Evolutionary conservation across 2,888 invertebrate genomes (phyloP), one percentile per base, ranked within the genome.

Genomic region (Sphinx pinastri): DNA sequence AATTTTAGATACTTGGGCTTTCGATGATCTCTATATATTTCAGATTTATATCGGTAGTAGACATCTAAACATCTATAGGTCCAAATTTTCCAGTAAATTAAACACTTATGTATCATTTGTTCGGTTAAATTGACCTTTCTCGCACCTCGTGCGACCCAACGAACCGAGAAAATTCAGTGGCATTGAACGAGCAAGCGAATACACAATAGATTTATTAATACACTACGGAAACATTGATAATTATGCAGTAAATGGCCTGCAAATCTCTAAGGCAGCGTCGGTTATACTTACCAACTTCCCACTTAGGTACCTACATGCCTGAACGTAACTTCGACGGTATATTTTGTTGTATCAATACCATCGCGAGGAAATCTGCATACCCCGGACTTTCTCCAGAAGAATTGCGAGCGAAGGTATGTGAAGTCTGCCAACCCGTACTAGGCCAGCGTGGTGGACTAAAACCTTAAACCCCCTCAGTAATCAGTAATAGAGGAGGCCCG

Each of bases 71-170:
- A 54, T 13, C 13, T 63, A 63, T 47, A 13, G 7, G 52, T 60
- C 51, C 7, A 51, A 54, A 52, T 76, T 77, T 79, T 79, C 77
- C 78, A 75, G 58, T 73, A 71, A 73, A 78, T 79, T 79, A 78
- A 73, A 71, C 74, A 73, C 75, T 73, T 68, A 76, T 72, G 70
- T 71, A 68, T 70, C 68, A 71, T 31, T 51, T 55, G 57, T 58
- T 68, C 73, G 74, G 71, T 74, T 68, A 68, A 59, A 67, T 67
- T 73, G 75, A 78, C 74, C 75, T 76, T 77, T 75, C 72, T 73
- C 72, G 68, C 77, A 73, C 75, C 74, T 73, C 71, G 60, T 60
- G 69, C 70, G 55, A 69, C 71, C 60, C 75, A 74, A 38, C 67
- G 75, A 76, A 58, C 75, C 68, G 76, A 66, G 67, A 69, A 73